Evolutionary conservation across 2,888 invertebrate genomes (phyloP), one percentile per base, ranked within the genome.

Genomic region (Hermaeophaga mercurialis): DNA sequence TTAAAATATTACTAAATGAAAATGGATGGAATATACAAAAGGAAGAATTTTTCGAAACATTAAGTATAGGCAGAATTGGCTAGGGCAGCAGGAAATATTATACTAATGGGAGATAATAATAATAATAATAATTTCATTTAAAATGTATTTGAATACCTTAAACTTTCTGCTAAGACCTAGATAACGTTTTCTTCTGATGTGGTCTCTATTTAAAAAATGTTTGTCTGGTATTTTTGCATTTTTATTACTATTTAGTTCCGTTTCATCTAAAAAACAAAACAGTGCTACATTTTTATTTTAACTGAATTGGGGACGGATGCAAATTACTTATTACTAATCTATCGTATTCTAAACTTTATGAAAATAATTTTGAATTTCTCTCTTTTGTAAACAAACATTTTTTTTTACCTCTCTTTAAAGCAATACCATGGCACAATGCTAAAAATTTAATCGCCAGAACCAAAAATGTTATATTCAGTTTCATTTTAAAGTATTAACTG

Each of bases 81-180:
- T n/a, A n/a, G n/a, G n/a, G n/a, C n/a, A n/a, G n/a, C n/a, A n/a
- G n/a, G n/a, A n/a, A 46, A 31, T 8, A 14, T 44, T 14, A 18
- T 33, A 46, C 26, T 19, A 38, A 24, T 26, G 26, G 9, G 7
- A 38, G 28, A 36, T 44, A n/a, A n/a, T n/a, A n/a, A n/a, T n/a
- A n/a, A n/a, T n/a, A n/a, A n/a, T n/a, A n/a, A n/a, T n/a, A n/a
- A n/a, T n/a, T n/a, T n/a, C n/a, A n/a, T n/a, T n/a, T n/a, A n/a
- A n/a, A n/a, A n/a, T n/a, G n/a, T n/a, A n/a, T n/a, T n/a, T n/a
- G n/a, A 12, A 38, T 47, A 74, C 74, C 68, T 74, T 74, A 46
- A 70, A 73, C 49, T 65, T 68, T 55, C 55, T 69, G 36, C 72
- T 70, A 18, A 73, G 61, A 9, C 75, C 75, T 34, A 75, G 58